Evolutionary conservation across 2,888 invertebrate genomes (phyloP), one percentile per base, ranked within the genome.

Genomic region (Heliconius charithonia): DNA sequence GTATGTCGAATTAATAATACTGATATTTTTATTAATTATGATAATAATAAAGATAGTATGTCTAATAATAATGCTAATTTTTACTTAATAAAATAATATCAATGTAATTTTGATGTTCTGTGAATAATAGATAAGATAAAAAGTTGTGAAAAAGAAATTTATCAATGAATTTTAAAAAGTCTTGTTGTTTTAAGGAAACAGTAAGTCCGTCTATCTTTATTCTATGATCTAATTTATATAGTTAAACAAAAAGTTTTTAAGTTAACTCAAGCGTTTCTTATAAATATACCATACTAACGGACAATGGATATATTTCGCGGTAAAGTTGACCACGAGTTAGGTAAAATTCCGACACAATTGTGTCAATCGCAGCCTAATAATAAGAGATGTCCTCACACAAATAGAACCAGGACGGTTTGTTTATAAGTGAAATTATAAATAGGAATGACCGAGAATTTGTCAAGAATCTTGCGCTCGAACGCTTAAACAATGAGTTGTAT

Each of bases 371-470:
- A 37, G 37, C 56, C 72, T 73, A 77, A 77, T 77, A 72, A 77
- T 77, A 77, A 72, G 71, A 77, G 51, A 73, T 77, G 65, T 29
- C 59, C 72, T 72, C 59, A 70, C 76, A 45, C 19, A 77, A 77
- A 77, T 63, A 69, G 41, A 75, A 72, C 16, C 75, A 67, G 74
- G 73, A 29, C 62, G 59, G 66, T 76, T 74, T 72, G 59, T 72
- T 72, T 2, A 66, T 67, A 77, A 79, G 75, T 78, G 77, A 81
- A 81, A 82, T 78, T 79, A 82, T 81, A 81, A 82, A 82, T 83
- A 82, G 79, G 72, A 37, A 79, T 82, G 84, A 82, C 80, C 62
- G 22, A 75, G 67, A 63, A 56, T 75, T 75, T 59, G 79, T 75
- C 63, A 74, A 77, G 72, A 81, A 37, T 51, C 56, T 66, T 81